phyloP scores from a whole-genome alignment of 2,888 invertebrate species.

The Melangyna quadrimaculata region DNA sequence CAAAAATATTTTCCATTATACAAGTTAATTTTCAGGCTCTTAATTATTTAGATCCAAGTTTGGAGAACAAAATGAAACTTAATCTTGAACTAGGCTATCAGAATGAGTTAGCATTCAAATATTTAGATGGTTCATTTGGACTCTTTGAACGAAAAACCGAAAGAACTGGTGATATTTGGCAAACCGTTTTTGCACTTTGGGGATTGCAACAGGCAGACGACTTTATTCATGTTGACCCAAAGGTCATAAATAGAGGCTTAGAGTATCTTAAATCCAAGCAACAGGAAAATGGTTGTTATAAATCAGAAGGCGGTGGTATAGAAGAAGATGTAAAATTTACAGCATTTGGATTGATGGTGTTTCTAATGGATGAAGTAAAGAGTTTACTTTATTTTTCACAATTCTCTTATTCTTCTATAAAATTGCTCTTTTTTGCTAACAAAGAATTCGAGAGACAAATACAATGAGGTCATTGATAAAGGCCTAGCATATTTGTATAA shows the following conservation, averaged over 20 bases:
- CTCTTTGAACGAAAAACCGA: conserved; percentile 83
- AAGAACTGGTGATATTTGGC: conserved; percentile 86
- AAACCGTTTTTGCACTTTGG: conserved; percentile 91
- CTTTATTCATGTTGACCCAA: conserved; percentile 87
- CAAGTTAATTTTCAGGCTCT: conserved; percentile 74
- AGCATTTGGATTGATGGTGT: conserved; percentile 88
- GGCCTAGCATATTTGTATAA: conserved; percentile 75
- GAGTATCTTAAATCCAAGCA: conserved; percentile 88
- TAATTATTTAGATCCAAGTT: conserved; percentile 85
- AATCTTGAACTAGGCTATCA: conserved; percentile 94
- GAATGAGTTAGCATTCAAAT: conserved; percentile 91
- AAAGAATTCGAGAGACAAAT: conserved; percentile 40
- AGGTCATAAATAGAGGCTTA: conserved; percentile 85
- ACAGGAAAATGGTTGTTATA: conserved; percentile 88
- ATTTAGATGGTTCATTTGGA: conserved; percentile 94
- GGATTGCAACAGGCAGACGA: conserved; percentile 86
- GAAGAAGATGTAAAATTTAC: conserved; percentile 87
- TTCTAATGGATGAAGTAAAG: conserved; percentile 85
- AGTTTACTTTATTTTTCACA: not conserved
- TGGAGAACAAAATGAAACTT: conserved; percentile 83
- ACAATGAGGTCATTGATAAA: conserved; percentile 86
- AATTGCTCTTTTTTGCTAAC: not conserved
- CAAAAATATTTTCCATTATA: conserved; percentile 82
- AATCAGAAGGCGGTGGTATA: conserved; percentile 88
- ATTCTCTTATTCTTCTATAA: not conserved